These are phyloP conservation scores for Hemitrygon akajei DNA, from an alignment of 2,797 vertebrate species.

Conservation along the genomic window DNA sequence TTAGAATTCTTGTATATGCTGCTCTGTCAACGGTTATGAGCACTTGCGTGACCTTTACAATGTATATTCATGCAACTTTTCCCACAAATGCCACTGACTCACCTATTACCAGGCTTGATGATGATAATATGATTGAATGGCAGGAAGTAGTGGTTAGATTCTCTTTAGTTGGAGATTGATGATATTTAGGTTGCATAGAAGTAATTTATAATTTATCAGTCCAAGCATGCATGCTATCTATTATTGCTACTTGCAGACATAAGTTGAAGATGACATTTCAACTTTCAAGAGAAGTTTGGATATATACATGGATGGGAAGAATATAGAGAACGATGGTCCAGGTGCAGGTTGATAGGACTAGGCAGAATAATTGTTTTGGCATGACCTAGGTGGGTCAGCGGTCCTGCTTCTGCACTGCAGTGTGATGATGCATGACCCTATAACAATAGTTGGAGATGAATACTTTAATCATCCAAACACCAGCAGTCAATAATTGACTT, in stretches of 20 bases:
- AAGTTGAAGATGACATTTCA: background rate
- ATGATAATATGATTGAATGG: background rate
- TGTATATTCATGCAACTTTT: background rate
- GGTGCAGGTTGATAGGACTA: too few species aligned
- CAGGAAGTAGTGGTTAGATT: too few species aligned
- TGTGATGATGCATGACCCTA: too few species aligned
- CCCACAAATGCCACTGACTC: background rate
- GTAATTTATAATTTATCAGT: background rate
- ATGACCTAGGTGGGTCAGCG: too few species aligned
- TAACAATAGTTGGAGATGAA: background rate
- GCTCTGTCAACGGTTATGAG: background rate
- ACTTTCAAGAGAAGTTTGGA: too few species aligned
- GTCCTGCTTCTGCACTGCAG: too few species aligned
- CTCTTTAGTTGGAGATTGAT: background rate
- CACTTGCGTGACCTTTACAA: background rate
- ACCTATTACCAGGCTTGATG: background rate
- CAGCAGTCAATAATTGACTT: background rate
- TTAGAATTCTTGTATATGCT: background rate
- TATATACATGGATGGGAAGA: too few species aligned
- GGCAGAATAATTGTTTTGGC: too few species aligned
- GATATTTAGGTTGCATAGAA: background rate
- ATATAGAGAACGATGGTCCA: too few species aligned
- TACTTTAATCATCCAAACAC: background rate
- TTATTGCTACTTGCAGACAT: background rate
- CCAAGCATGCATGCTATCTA: background rate